Conservation (phyloP, 2,797 vertebrate genomes). For the Propithecus deckenii region DNA sequence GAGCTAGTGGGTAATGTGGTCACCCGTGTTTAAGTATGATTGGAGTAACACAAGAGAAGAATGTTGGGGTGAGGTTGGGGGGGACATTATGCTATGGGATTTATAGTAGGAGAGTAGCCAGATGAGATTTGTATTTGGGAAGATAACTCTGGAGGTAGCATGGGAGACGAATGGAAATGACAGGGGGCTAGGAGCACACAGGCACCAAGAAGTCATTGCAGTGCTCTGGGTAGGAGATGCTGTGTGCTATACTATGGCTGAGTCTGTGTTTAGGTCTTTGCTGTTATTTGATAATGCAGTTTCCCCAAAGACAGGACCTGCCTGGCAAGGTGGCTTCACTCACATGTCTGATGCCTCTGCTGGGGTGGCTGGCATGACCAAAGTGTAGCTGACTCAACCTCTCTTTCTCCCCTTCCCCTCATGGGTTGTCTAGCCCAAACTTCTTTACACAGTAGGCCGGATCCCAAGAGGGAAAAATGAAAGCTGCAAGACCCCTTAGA, state of each 20-base stretch:
- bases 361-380: neutral
- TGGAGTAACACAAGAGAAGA: neutral
- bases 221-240: neutral
- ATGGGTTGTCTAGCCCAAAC: neutral
- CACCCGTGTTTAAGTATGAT: neutral
- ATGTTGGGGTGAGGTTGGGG: neutral
- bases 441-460: neutral
- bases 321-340: neutral
- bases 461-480: neutral
- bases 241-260: too few relatives aligned
- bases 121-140: neutral
- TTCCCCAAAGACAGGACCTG: neutral
- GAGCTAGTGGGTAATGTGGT: neutral
- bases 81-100: neutral
- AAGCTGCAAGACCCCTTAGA: neutral
- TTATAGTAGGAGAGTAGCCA: neutral
- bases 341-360: neutral
- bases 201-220: neutral
- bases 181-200: neutral
- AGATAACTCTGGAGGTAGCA: neutral
- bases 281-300: neutral
- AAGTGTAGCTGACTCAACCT: neutral
- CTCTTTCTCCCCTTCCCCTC: neutral
- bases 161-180: neutral
- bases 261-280: neutral